A percentile compares a stretch with the other conserved stretches of the same genome.
These are phyloP conservation scores for Cossypha caffra DNA, from an alignment of 2,797 vertebrate species.

Conservation along the genomic window DNA sequence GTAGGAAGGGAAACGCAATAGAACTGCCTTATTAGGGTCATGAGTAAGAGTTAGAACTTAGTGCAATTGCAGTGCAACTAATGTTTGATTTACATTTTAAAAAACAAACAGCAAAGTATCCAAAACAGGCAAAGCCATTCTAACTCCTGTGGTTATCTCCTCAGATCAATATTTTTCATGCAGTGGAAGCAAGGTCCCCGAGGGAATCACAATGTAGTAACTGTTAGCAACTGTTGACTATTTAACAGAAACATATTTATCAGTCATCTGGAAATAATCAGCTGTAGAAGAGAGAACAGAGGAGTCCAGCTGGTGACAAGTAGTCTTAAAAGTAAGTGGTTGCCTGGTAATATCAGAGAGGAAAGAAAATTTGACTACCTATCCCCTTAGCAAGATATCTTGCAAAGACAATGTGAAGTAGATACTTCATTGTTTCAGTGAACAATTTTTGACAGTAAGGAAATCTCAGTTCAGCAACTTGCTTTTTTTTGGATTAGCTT, in stretches of 20 bases:
- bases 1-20: background rate
- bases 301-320: background rate
- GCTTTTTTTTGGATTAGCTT: background rate
- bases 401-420: background rate
- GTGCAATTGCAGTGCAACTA: background rate
- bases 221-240: background rate
- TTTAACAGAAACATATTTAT: background rate
- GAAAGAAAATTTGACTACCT: background rate
- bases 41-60: background rate
- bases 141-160: background rate
- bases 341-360: background rate
- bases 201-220: background rate
- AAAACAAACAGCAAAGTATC: background rate
- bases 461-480: background rate
- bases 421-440: background rate
- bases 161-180: background rate
- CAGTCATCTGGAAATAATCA: constrained; percentile 4
- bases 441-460: background rate
- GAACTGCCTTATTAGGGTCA: background rate
- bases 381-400: background rate
- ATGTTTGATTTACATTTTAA: background rate
- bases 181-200: background rate
- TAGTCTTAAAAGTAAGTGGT: background rate
- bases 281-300: background rate
- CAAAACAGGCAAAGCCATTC: background rate